Base-by-base conservation (phyloP, 2,888 invertebrate species). In the Elgonia sp. region DNA sequence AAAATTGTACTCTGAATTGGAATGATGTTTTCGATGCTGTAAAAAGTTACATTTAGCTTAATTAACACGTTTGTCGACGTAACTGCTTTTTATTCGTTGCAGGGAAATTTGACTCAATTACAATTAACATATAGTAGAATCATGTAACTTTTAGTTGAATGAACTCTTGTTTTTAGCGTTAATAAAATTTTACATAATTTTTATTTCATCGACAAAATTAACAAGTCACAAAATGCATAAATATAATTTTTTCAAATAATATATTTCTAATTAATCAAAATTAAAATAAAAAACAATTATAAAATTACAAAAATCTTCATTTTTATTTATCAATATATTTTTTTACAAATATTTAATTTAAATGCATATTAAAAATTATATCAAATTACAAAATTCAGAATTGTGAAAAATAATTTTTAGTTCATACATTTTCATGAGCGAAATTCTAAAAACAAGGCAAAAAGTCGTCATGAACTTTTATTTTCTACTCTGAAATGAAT, bases 401-500 rank as follows among this genome's bases (percentile, higher is more conserved):
- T n/a, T n/a, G n/a, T n/a, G n/a, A n/a, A n/a, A n/a, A n/a, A n/a
- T n/a, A n/a, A n/a, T n/a, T n/a, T n/a, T n/a, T n/a, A n/a, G n/a
- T n/a, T n/a, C n/a, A n/a, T n/a, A n/a, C n/a, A n/a, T 55, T 55
- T 55, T 55, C 20, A 20, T 42, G 42, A 9, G 12, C 12, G 12
- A 9, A 9, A 42, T 42, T n/a, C n/a, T n/a, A n/a, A 42, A 42
- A 42, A 42, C 42, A 9, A 42, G 42, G 42, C 7, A 8, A 60
- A 21, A 60, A 60, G 9, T 21, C n/a, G n/a, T 60, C n/a, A 20
- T 60, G 21, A 60, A 21, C 20, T 60, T 21, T 37, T 29, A n/a
- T 20, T 72, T 60, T 73, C 20, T 12, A 39, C 14, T 1, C 37
- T 7, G 37, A 76, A 73, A 72, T 55, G 21, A 40, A 60, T 75